These are phyloP conservation scores for Buathra laborator DNA, from an alignment of 2,888 invertebrate genomes.

Conservation along the genomic window DNA sequence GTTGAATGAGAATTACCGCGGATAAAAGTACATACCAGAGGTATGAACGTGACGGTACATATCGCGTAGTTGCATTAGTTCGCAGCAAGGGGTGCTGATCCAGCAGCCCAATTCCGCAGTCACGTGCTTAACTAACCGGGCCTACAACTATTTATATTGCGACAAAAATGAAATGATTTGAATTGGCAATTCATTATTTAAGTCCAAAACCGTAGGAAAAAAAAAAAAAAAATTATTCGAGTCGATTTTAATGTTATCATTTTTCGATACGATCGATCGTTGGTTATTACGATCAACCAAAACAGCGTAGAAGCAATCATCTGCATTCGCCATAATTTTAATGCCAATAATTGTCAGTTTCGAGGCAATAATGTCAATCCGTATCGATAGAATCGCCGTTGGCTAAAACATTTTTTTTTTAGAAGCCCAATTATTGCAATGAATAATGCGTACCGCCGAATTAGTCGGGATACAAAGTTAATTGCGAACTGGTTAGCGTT, in stretches of 20 bases:
- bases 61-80: constrained; percentile 53
- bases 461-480: constrained; percentile 36
- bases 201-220: too few relatives aligned
- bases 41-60: constrained; percentile 53
- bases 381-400: neutral
- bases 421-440: constrained; percentile 9
- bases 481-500: constrained; percentile 57
- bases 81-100: constrained; percentile 30
- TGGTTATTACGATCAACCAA: too few relatives aligned
- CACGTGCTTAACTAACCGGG: constrained; percentile 20
- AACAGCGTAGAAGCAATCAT: too few relatives aligned
- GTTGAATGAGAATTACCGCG: constrained; percentile 32
- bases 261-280: too few relatives aligned
- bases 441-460: constrained; percentile 5
- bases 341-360: neutral
- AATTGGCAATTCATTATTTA: too few relatives aligned
- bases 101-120: constrained; percentile 47
- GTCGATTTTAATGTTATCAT: too few relatives aligned
- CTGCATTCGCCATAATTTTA: too few relatives aligned
- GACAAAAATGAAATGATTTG: neutral
- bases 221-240: too few relatives aligned
- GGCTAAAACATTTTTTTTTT: neutral
- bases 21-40: neutral
- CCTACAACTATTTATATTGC: neutral
- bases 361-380: neutral